Evolutionary conservation across 2,888 invertebrate species (phyloP).

Genomic region (Petrolisthes cinctipes): DNA sequence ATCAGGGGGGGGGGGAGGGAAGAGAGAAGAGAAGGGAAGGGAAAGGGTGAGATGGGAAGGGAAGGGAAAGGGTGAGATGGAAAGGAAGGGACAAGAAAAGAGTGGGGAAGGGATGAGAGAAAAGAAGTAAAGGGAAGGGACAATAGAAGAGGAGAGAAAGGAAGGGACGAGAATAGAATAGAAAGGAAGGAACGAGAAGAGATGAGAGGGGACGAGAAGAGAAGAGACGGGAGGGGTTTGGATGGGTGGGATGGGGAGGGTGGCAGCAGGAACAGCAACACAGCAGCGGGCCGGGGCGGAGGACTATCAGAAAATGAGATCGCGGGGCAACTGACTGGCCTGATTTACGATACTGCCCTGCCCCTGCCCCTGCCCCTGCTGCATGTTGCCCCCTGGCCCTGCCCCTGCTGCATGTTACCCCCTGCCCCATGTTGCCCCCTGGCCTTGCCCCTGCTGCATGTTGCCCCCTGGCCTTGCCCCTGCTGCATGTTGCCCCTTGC

Average conservation of each 20-base stretch:
- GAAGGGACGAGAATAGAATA: not conserved
- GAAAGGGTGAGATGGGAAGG: not conserved
- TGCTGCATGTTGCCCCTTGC: not conserved
- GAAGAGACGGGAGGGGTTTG: not conserved
- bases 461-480: not conserved
- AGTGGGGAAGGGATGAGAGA: not conserved
- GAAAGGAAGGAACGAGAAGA: not conserved
- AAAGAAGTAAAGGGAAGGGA: not conserved
- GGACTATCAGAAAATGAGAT: constrained; percentile 59
- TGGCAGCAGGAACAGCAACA: constrained; percentile 8
- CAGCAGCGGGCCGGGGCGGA: not conserved
- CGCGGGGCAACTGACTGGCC: constrained; percentile 48
- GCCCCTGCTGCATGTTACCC: not conserved
- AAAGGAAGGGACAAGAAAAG: not conserved
- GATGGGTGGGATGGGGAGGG: not conserved
- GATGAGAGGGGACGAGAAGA: not conserved
- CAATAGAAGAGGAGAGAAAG: not conserved
- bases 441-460: not conserved
- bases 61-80: not conserved
- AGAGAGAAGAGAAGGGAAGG: not conserved
- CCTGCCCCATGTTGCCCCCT: not conserved
- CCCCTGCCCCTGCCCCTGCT: not conserved
- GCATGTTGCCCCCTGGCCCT: not conserved
- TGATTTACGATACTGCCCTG: constrained; percentile 57
- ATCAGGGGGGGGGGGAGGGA: not conserved